phyloP scores from a whole-genome alignment of 2,113 vertebrate genomes.

The Micromys minutus region DNA sequence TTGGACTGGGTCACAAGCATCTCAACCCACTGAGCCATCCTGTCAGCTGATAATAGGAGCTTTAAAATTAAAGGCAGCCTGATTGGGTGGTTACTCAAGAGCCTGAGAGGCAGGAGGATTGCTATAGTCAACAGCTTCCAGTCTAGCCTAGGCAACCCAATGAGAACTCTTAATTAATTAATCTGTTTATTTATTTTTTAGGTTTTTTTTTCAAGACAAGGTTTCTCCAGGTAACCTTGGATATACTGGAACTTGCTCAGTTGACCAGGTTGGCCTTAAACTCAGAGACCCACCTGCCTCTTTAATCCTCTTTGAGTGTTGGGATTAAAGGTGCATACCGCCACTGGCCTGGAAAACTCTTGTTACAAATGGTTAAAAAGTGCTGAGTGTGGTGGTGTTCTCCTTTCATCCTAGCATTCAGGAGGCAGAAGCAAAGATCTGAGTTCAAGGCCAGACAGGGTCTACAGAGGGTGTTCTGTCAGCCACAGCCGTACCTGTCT shows the following conservation, averaged over 20 bases:
- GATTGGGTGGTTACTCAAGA: neutral
- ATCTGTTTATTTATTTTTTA: neutral
- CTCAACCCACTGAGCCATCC: too few species aligned
- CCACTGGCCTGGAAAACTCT: neutral
- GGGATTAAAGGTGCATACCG: neutral
- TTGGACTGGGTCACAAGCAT: neutral
- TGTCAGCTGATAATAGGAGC: neutral
- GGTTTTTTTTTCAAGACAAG: neutral
- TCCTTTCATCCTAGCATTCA: neutral
- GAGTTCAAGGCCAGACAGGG: neutral
- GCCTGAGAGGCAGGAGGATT: neutral
- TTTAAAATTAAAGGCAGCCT: neutral
- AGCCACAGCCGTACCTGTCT: too few species aligned
- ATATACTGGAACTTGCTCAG: neutral
- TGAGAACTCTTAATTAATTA: neutral
- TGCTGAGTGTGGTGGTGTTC: neutral
- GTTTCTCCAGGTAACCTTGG: neutral
- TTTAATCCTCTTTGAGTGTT: neutral
- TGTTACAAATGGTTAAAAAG: neutral
- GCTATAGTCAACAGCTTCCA: neutral
- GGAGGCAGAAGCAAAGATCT: neutral
- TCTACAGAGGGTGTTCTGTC: too few species aligned
- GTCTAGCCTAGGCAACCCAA: neutral
- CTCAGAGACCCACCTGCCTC: neutral
- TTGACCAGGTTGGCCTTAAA: neutral